Percentiles rank a stretch among this genome's conserved stretches.
phyloP scores from a whole-genome alignment of 2,113 vertebrate genomes.

The Macquaria australasica region DNA sequence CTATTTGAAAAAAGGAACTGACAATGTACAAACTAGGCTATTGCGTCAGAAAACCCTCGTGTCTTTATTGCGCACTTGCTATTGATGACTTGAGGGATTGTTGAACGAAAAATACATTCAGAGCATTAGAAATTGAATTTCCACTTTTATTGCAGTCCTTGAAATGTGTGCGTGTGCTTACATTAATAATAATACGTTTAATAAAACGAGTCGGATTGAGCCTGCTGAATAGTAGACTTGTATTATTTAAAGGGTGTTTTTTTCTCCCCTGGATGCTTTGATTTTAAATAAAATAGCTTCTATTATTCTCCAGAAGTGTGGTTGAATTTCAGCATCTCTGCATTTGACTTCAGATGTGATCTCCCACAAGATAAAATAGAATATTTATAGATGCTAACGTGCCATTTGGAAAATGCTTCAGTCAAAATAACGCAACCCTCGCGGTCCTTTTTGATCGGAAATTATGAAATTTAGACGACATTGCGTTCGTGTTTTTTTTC shows the following conservation, averaged over 20 bases:
- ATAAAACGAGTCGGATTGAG: neutral
- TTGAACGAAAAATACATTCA: neutral
- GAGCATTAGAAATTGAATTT: neutral
- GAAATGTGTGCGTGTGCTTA: neutral
- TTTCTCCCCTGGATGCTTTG: too few relatives aligned
- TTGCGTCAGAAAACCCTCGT: neutral
- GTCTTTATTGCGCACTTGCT: neutral
- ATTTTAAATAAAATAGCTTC: neutral
- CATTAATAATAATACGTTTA: too few relatives aligned
- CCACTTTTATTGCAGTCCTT: neutral
- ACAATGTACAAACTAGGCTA: neutral
- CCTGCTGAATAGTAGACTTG: neutral
- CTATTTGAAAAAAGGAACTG: neutral
- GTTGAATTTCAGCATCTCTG: neutral
- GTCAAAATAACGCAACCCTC: neutral
- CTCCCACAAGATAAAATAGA: neutral
- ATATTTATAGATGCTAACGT: neutral
- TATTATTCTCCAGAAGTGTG: neutral
- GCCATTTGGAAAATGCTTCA: neutral
- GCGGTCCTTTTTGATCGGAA: fast-evolving
- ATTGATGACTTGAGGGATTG: neutral
- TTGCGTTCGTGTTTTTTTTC: neutral
- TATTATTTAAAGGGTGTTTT: neutral
- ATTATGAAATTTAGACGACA: neutral
- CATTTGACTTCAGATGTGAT: neutral